A percentile compares a stretch with the other conserved stretches of the same genome.
These are phyloP conservation scores for Phenganax marumi DNA, from an alignment of 92 coral and sea anemone genomes.

Conservation along the genomic window DNA sequence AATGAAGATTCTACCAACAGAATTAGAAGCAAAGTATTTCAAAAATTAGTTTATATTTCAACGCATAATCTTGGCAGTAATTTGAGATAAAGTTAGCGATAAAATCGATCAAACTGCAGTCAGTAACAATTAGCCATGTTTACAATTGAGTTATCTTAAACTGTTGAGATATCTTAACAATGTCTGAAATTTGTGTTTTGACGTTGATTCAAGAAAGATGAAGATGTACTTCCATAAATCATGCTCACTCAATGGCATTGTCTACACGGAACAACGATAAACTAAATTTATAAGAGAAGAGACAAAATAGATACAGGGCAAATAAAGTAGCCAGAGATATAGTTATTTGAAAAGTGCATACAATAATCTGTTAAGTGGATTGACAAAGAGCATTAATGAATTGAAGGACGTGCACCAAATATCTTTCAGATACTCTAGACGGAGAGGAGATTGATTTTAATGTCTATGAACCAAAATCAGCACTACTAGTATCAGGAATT, in stretches of 20 bases:
- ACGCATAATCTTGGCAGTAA: background rate
- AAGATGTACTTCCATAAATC: no score
- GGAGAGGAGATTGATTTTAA: no score
- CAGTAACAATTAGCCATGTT: slow-evolving; percentile 12
- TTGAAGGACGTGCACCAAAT: no score
- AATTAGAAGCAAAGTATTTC: background rate
- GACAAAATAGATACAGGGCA: no score
- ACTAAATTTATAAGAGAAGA: no score
- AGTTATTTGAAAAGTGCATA: no score
- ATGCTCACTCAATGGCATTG: background rate
- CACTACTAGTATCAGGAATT: background rate
- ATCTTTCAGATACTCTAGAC: no score
- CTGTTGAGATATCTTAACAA: slow-evolving; percentile 9
- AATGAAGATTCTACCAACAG: no score
- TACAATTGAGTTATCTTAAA: background rate
- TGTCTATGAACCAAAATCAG: background rate
- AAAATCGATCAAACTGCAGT: slow-evolving; percentile 2
- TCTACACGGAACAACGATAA: background rate
- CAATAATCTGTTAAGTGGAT: no score
- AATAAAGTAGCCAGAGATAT: no score
- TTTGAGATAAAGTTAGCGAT: background rate
- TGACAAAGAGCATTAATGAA: no score
- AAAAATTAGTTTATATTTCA: slow-evolving; percentile 9
- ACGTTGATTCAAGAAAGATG: background rate
- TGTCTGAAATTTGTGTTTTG: background rate